phyloP scores from a whole-genome alignment of 2,113 vertebrate species.

The Malurus melanocephalus region DNA sequence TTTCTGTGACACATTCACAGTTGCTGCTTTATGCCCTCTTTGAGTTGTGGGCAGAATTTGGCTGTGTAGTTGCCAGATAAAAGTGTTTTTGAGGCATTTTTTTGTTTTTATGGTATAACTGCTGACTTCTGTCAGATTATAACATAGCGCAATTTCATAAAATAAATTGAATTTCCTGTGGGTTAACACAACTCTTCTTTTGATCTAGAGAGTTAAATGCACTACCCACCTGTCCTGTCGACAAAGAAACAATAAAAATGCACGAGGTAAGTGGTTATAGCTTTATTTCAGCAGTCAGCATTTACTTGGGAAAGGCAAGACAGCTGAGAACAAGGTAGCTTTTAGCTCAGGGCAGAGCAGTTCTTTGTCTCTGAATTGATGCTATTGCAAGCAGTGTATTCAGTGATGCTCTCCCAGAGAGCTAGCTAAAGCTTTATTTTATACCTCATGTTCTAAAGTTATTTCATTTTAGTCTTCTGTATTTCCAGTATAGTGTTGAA shows the following conservation, averaged over 20 bases:
- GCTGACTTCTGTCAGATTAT: background rate
- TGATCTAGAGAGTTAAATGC: conserved; percentile 71
- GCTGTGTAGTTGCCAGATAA: background rate
- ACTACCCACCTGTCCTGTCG: conserved; percentile 79
- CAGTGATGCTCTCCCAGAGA: background rate
- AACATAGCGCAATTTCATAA: background rate
- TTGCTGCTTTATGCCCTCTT: background rate
- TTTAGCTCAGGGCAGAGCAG: background rate
- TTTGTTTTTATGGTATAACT: background rate
- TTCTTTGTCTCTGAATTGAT: background rate
- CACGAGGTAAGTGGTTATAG: conserved; percentile 78
- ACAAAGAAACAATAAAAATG: conserved; percentile 79
- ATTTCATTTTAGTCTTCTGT: background rate
- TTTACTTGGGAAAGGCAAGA: background rate
- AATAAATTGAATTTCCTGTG: background rate
- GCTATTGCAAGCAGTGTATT: background rate
- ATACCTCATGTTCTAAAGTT: background rate
- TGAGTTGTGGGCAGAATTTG: background rate
- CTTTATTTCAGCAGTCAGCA: background rate
- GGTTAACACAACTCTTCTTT: conserved; percentile 24
- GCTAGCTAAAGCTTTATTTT: background rate
- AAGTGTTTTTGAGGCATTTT: background rate
- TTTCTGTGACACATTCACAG: background rate
- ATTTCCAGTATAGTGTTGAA: background rate
- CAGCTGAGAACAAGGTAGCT: background rate